Percentiles rank a stretch among this genome's conserved stretches.
Evolutionary conservation across 2,888 invertebrate species (phyloP).

Genomic region (Cantharis nigra): DNA sequence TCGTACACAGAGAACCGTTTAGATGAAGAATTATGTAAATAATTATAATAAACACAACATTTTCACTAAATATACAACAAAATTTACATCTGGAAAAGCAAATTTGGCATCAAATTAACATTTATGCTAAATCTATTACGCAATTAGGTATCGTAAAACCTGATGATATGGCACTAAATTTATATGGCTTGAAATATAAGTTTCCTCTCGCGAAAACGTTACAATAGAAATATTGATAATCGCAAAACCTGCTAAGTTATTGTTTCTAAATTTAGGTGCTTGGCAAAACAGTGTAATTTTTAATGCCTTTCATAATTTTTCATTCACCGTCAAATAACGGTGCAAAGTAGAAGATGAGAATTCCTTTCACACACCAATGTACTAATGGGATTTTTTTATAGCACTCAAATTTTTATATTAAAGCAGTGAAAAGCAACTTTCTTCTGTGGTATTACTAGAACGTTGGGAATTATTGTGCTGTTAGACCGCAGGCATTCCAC

Average conservation of each 20-base stretch:
- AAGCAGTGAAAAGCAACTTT: not conserved
- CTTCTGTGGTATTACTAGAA: not conserved
- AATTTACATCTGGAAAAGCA: not conserved
- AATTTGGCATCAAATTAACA: not conserved
- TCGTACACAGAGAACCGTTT: not conserved
- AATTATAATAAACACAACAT: not conserved
- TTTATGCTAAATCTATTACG: not conserved
- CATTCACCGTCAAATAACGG: not conserved
- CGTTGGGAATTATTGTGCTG: not conserved
- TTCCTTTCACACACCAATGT: not conserved
- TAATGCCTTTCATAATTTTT: not conserved
- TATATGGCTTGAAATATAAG: not conserved
- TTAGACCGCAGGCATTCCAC: not conserved
- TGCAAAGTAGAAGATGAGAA: not conserved
- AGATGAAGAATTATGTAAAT: not conserved
- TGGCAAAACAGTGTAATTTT: not conserved
- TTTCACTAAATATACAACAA: not conserved
- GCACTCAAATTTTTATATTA: not conserved
- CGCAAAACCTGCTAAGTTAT: not conserved
- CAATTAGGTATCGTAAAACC: not conserved
- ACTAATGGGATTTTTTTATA: not conserved
- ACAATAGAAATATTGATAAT: not conserved
- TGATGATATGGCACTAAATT: not conserved
- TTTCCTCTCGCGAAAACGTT: not conserved
- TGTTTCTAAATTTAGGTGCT: not conserved